Evolutionary conservation across 2,113 vertebrate genomes (phyloP).

Genomic region (Toxostoma redivivum): DNA sequence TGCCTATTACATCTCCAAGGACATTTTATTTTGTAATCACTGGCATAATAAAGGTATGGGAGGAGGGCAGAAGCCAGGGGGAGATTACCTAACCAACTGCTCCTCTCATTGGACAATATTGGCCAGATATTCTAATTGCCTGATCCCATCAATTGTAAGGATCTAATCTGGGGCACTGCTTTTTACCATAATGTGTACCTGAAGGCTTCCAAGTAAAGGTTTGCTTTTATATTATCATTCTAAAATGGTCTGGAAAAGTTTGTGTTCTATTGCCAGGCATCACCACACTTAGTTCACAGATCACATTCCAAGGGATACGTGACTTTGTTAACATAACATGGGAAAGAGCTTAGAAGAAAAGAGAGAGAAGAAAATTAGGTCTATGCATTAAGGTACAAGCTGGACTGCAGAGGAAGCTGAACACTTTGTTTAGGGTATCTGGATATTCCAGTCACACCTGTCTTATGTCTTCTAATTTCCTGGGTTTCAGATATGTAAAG

Average conservation of each 20-base stretch:
- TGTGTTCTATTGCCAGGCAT: not conserved
- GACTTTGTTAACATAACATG: not conserved
- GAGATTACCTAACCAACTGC: not conserved
- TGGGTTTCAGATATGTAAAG: not conserved
- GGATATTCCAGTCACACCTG: not conserved
- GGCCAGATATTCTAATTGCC: not conserved
- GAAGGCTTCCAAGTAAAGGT: not conserved
- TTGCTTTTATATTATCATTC: not conserved
- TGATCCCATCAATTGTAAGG: not conserved
- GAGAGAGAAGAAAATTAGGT: not conserved
- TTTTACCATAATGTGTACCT: not conserved
- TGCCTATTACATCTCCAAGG: not conserved
- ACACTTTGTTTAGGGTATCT: not conserved
- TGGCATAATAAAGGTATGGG: not conserved
- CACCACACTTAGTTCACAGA: not conserved
- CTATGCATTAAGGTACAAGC: not conserved
- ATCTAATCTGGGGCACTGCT: accelerated
- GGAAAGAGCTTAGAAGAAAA: not conserved
- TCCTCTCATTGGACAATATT: not conserved
- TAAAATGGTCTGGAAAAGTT: not conserved
- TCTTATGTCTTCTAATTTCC: not conserved
- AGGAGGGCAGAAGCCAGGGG: not conserved
- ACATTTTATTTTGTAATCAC: not conserved
- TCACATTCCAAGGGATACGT: not conserved
- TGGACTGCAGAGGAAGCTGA: not conserved